A percentile compares a stretch with the other conserved stretches of the same genome.
Conservation (phyloP, 2,797 vertebrate species). For the Enteromius fasciolatus region DNA sequence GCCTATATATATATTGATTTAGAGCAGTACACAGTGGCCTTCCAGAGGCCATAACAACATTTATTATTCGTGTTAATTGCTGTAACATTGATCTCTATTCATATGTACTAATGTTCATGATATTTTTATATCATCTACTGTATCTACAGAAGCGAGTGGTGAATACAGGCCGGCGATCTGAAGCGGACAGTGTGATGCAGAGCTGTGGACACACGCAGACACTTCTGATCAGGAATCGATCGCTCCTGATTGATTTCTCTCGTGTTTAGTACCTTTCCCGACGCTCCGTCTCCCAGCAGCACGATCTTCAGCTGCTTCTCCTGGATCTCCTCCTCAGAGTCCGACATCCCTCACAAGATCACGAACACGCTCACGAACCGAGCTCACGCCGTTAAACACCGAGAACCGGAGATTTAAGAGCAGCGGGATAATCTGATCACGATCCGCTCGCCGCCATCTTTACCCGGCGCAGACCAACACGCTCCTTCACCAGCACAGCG, state of each 20-base stretch:
- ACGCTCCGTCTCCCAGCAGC: slow-evolving; percentile 94
- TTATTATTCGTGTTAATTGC: too few relatives aligned
- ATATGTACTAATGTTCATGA: too few relatives aligned
- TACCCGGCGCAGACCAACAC: slow-evolving; percentile 43
- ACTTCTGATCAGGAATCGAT: background rate
- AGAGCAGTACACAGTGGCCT: background rate
- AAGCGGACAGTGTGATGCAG: too few relatives aligned
- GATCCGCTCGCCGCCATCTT: slow-evolving; percentile 84
- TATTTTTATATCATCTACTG: too few relatives aligned
- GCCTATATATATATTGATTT: background rate
- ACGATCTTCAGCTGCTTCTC: slow-evolving; percentile 95
- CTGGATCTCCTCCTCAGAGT: slow-evolving; percentile 93
- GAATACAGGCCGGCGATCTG: too few relatives aligned
- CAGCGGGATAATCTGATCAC: slow-evolving; percentile 61
- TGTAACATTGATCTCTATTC: too few relatives aligned
- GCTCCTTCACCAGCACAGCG: background rate
- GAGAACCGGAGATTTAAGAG: slow-evolving; percentile 56
- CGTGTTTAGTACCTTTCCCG: slow-evolving; percentile 91
- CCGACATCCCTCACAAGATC: slow-evolving; percentile 82
- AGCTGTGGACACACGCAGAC: too few relatives aligned
- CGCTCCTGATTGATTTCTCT: background rate
- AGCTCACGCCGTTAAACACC: background rate
- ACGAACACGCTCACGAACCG: background rate
- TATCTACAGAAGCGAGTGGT: too few relatives aligned
- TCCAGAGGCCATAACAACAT: background rate